Evolutionary conservation across 2,797 vertebrate species (phyloP).

Genomic region (Pogonophryne albipinna): DNA sequence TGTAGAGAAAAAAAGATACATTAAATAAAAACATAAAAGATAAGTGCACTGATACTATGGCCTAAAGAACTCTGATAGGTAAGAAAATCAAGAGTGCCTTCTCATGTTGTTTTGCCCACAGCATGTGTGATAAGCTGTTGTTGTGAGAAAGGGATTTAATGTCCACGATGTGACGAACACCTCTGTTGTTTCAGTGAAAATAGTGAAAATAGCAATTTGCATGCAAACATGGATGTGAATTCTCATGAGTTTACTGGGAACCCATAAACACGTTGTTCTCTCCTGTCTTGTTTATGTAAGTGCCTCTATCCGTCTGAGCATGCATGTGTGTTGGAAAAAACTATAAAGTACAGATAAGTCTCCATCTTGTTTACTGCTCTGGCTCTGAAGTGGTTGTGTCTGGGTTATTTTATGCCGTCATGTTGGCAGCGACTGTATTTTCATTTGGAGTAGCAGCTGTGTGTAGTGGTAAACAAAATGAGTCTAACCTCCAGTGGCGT

Average conservation of each 20-base stretch:
- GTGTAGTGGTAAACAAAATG: slow-evolving; percentile 54
- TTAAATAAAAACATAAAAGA: slow-evolving; percentile 16
- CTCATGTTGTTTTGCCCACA: slow-evolving; percentile 46
- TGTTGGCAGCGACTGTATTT: slow-evolving; percentile 34
- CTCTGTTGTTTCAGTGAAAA: slow-evolving; percentile 58
- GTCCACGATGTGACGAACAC: slow-evolving; percentile 32
- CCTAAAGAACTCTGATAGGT: neutral
- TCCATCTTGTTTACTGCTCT: slow-evolving; percentile 63
- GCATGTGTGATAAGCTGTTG: slow-evolving; percentile 55
- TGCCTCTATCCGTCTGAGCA: slow-evolving; percentile 55
- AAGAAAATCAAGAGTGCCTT: slow-evolving; percentile 8
- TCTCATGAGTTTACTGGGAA: slow-evolving; percentile 55
- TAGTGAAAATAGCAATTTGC: slow-evolving; percentile 70
- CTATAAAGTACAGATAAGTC: slow-evolving; percentile 60
- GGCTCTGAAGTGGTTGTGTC: slow-evolving; percentile 71
- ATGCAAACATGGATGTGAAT: slow-evolving; percentile 49
- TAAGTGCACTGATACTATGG: neutral
- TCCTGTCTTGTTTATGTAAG: slow-evolving; percentile 55
- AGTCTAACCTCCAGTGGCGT: slow-evolving; percentile 87
- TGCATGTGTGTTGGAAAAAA: slow-evolving; percentile 37
- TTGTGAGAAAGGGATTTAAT: slow-evolving; percentile 57
- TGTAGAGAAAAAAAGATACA: slow-evolving; percentile 64
- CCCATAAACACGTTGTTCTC: slow-evolving; percentile 37
- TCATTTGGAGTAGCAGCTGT: slow-evolving; percentile 51
- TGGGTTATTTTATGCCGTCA: slow-evolving; percentile 37